A percentile compares a stretch with the other conserved stretches of the same genome.
phyloP scores from a whole-genome alignment of 2,888 invertebrate species.

The Alloplasta piceator region DNA sequence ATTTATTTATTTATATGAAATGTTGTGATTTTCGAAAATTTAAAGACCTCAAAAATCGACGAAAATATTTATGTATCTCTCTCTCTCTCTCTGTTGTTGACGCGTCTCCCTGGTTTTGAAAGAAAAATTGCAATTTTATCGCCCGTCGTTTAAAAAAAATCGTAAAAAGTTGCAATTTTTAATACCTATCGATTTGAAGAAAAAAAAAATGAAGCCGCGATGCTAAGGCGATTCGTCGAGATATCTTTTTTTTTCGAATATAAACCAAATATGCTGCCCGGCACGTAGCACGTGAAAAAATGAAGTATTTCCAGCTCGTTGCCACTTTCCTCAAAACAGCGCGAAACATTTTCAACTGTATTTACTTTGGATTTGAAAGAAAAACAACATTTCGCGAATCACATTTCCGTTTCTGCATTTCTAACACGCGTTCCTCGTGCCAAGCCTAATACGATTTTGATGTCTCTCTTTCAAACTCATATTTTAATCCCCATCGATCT shows the following conservation, averaged over 20 bases:
- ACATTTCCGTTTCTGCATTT: conserved; percentile 67
- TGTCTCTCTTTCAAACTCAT: conserved; percentile 8
- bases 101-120: conserved; percentile 36
- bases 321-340: neutral
- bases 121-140: conserved; percentile 41
- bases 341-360: conserved; percentile 37
- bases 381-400: conserved; percentile 51
- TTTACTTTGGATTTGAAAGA: conserved; percentile 15
- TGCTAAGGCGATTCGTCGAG: neutral
- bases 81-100: conserved; percentile 27
- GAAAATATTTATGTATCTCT: conserved; percentile 7
- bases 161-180: conserved; percentile 3
- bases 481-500: conserved; percentile 37
- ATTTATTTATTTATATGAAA: conserved; percentile 43
- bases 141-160: conserved; percentile 16
- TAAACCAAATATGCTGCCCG: conserved; percentile 2
- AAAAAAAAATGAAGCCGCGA: neutral
- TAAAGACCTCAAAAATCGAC: neutral
- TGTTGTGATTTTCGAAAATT: conserved; percentile 1
- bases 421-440: conserved; percentile 49
- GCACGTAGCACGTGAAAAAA: conserved; percentile 50
- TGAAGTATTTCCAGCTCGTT: conserved; percentile 36
- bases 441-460: conserved; percentile 32
- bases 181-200: neutral
- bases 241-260: conserved; percentile 1